These are phyloP conservation scores for Sisyra nigra DNA, from an alignment of 2,888 invertebrate genomes.

Conservation along the genomic window DNA sequence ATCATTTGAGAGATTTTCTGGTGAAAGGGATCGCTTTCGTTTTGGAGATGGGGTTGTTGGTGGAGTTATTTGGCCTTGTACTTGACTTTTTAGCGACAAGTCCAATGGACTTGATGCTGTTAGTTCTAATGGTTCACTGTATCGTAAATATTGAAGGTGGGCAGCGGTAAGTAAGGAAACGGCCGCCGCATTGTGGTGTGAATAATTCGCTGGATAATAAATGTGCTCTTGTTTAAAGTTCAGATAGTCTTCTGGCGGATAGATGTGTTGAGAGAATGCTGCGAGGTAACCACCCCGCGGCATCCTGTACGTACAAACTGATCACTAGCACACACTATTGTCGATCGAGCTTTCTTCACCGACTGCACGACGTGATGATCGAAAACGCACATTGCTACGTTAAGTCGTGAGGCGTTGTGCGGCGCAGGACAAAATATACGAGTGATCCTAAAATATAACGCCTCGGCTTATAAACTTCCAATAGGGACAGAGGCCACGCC, in stretches of 20 bases:
- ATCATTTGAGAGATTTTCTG: slow-evolving; percentile 10
- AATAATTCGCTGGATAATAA: slow-evolving; percentile 11
- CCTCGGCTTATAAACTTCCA: slow-evolving; percentile 16
- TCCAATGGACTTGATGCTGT: slow-evolving; percentile 43
- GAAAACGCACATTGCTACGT: too few relatives aligned
- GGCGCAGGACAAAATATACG: slow-evolving; percentile 3
- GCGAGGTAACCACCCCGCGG: slow-evolving; percentile 6
- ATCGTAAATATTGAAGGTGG: slow-evolving; percentile 38
- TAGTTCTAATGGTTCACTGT: slow-evolving; percentile 38
- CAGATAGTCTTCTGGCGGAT: not conserved
- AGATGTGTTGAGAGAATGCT: not conserved
- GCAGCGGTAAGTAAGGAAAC: slow-evolving; percentile 13
- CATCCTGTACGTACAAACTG: slow-evolving; percentile 1
- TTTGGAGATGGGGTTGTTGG: slow-evolving; percentile 58
- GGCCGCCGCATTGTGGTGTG: slow-evolving; percentile 3
- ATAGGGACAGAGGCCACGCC: slow-evolving; percentile 21
- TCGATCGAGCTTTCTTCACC: not conserved
- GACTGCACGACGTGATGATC: slow-evolving; percentile 2
- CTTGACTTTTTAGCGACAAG: slow-evolving; percentile 35
- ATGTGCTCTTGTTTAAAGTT: not conserved
- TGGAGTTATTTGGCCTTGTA: slow-evolving; percentile 49
- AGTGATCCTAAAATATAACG: not conserved
- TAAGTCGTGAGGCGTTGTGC: not conserved
- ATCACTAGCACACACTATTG: not conserved
- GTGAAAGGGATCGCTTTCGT: slow-evolving; percentile 25